Conservation (phyloP, 2,113 vertebrate genomes). For the Centrocercus urophasianus region DNA sequence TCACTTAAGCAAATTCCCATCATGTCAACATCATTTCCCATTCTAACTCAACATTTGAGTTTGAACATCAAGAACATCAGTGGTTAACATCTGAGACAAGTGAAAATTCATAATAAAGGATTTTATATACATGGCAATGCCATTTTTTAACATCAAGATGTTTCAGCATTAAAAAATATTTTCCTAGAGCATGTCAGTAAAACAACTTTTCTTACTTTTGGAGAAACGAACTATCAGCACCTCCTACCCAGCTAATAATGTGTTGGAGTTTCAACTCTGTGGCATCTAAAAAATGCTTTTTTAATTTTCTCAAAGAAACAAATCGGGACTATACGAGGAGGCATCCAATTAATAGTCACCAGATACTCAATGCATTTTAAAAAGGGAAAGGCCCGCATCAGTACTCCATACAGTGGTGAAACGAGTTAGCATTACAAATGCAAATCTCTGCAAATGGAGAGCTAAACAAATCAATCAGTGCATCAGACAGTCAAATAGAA, state of each 20-base stretch:
- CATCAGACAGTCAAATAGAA: neutral
- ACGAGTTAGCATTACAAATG: neutral
- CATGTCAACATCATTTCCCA: neutral
- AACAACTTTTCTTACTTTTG: neutral
- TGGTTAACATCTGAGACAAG: neutral
- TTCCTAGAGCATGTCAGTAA: neutral
- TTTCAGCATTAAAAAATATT: neutral
- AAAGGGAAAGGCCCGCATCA: neutral
- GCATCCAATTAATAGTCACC: neutral
- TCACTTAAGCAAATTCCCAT: neutral
- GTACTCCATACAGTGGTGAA: neutral
- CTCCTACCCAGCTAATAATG: neutral
- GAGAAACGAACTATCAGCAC: neutral
- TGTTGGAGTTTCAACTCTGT: neutral
- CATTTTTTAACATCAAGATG: fast-evolving
- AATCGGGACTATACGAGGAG: neutral
- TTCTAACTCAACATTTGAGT: neutral
- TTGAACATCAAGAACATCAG: neutral
- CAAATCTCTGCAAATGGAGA: neutral
- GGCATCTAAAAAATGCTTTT: neutral
- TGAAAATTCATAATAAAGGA: neutral
- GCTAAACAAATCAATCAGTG: fast-evolving
- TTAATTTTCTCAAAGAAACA: neutral
- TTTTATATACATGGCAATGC: neutral
- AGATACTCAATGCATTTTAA: neutral